These are phyloP conservation scores for Eilema caniola DNA, from an alignment of 2,888 invertebrate genomes.

Conservation along the genomic window DNA sequence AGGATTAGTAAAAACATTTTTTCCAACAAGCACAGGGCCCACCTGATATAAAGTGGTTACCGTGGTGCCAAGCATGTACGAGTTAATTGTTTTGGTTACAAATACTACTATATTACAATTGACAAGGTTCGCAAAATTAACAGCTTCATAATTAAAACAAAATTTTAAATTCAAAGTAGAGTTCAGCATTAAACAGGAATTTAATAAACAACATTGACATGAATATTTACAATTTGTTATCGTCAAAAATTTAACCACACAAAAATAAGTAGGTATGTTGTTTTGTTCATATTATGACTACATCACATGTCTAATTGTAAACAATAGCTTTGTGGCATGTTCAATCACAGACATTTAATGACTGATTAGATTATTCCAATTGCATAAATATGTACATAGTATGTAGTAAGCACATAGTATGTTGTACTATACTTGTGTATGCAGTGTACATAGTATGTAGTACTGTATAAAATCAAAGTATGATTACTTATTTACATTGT, in stretches of 20 bases:
- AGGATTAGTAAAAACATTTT: no score
- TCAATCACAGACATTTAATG: background rate
- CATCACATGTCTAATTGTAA: background rate
- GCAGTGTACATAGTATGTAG: no score
- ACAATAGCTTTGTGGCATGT: background rate
- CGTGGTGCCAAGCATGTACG: no score
- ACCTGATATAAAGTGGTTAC: no score
- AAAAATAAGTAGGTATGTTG: background rate
- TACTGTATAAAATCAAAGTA: background rate
- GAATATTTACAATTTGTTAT: background rate
- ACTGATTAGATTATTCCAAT: background rate
- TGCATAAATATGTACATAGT: background rate
- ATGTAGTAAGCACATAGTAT: no score
- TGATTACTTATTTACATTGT: background rate
- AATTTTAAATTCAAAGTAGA: background rate
- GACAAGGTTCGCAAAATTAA: no score
- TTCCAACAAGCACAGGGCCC: no score
- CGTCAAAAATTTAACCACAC: background rate
- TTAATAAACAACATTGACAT: background rate
- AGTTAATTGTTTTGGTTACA: no score
- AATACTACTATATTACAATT: no score
- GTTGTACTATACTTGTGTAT: no score
- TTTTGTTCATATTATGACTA: background rate
- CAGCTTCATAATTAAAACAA: no score
- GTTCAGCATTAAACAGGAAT: background rate